Base-by-base conservation (phyloP, 2,888 invertebrate genomes). In the Hyppa rectilinea region DNA sequence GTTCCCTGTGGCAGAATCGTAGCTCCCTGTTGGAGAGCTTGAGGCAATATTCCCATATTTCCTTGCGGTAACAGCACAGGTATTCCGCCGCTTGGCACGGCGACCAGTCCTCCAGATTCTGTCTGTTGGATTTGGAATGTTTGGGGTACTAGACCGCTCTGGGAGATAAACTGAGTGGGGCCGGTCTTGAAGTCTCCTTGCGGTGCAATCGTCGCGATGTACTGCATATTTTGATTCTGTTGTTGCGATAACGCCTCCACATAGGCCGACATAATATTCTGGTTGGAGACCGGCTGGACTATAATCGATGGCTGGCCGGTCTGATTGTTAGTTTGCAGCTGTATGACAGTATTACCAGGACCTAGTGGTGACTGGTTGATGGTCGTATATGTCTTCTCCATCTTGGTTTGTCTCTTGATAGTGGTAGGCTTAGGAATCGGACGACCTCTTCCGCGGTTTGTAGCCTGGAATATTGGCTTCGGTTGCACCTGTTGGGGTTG, bases 211-310 rank as follows among this genome's bases (percentile, higher is more conserved):
- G 98, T 97, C 14, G 98, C 97, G 56, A 98, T 97, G 85, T 98
- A 98, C 86, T 98, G 98, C 91, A 98, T 95, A 88, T 97, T 97
- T 89, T 97, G 97, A 71, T 97, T 97, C 68, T 97, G 96, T 81
- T 97, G 97, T 85, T 97, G 97, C 61, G 97, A 97, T 81, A 97
- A 95, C 0, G 97, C 96, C 87, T 97, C 97, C 4, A 97, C 97
- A 90, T 97, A 97, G 23, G 94, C 94, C 2, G 97, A 97, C 95
- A 97, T 96, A 49, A 97, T 95, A 66, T 96, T 96, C 68, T 97
- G 96, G 85, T 96, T 96, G 40, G 93, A 92, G 14, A 97, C 95
- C 85, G 97, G 97, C 87, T 97, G 97, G 2, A 98, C 96, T 81
- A 97, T 97, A 29, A 98, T 97, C 0, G 97, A 97, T 0, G 97